Evolutionary conservation across 64 coral and sea anemone genomes (phyloP).

Genomic region (Exaiptasia diaphana): DNA sequence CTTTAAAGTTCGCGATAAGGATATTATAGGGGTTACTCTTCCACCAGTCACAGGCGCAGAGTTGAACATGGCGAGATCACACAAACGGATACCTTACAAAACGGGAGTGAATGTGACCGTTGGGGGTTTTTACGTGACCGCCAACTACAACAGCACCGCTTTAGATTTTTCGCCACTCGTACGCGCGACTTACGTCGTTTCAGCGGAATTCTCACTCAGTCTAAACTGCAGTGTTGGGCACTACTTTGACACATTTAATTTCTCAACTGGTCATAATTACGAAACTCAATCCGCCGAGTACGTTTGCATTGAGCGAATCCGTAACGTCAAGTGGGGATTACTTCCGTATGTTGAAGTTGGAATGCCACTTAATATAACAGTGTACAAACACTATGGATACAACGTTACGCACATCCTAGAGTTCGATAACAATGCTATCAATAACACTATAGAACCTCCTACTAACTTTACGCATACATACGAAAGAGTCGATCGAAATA

Average conservation of each 20-base stretch:
- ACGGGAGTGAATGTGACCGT: neutral
- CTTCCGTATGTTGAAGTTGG: neutral
- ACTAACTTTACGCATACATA: neutral
- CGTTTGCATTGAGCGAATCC: neutral
- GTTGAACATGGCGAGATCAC: neutral
- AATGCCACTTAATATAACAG: neutral
- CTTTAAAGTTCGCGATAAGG: neutral
- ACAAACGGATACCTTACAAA: neutral
- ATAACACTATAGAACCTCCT: neutral
- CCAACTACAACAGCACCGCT: neutral
- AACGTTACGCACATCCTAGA: slow-evolving; percentile 51
- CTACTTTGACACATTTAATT: neutral
- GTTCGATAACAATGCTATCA: neutral
- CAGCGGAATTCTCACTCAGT: neutral
- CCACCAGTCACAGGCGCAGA: neutral
- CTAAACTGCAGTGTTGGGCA: neutral
- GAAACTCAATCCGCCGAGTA: neutral
- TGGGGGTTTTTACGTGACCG: neutral
- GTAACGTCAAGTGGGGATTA: slow-evolving; percentile 51
- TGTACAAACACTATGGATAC: slow-evolving; percentile 24
- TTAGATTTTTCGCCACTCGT: neutral
- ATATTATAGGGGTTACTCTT: neutral
- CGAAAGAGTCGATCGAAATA: neutral
- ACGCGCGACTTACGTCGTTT: neutral
- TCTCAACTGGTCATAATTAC: neutral